Evolutionary conservation across 2,797 vertebrate genomes (phyloP), one percentile per base, ranked within the genome.

Genomic region (Yasuhikotakia modesta): DNA sequence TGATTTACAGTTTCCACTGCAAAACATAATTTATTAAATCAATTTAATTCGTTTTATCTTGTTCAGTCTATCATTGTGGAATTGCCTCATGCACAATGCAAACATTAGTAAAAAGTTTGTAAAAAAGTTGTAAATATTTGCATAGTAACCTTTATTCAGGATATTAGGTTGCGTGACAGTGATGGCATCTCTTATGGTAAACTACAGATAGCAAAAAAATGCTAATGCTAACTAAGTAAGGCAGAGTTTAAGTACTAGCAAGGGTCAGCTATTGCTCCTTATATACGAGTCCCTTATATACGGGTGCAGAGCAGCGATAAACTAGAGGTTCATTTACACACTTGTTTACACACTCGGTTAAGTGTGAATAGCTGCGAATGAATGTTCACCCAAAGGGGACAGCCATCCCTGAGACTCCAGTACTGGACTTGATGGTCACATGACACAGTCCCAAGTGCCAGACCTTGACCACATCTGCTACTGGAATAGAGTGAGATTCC

Each of bases 321-420:
- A 35, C 12, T 72, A 63, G 13, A 61, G 60, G 57, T 63, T 55
- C 5, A 30, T 75, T 48, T 68, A 11, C 50, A 70, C 66, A 43
- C 39, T 43, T 43, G 39, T 39, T 39, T 39, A 10, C 35, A 39
- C 35, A 50, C 24, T 17, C 53, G 48, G 65, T 58, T 22, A 32
- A 35, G 65, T 74, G 50, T 68, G 24, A 50, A 61, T 58, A 43
- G 50, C 27, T 61, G 52, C 27, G 43, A 60, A 74, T n/a, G 64
- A 73, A 0, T 61, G 32, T 45, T 68, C n/a, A 78, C 74, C 60
- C 50, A 73, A 79, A 73, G 11, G 52, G 39, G 30, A 81, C 30
- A 73, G 32, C 71, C 79, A 77, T 83, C 73, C 81, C 84, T 81
- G 79, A 83, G 79, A 76, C 67, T 78, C 63, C 50, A 70, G 45